A percentile compares a stretch with the other conserved stretches of the same genome.
Conservation (phyloP, 2,797 vertebrate genomes). For the Falco naumanni region DNA sequence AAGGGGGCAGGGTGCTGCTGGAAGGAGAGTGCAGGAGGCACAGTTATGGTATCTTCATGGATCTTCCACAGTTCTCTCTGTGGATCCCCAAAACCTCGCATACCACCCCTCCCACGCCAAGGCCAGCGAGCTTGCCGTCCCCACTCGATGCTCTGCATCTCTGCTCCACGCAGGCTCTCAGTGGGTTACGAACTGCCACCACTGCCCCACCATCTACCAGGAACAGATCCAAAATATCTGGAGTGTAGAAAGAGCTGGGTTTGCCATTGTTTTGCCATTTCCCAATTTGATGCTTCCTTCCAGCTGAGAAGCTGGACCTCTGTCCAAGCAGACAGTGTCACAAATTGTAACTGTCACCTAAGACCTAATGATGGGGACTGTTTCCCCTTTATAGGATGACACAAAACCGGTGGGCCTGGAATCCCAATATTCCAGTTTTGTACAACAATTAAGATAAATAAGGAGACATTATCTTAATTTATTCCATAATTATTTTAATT, state of each 20-base stretch:
- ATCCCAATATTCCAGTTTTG: constrained; percentile 14
- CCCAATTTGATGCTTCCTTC: not conserved
- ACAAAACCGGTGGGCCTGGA: not conserved
- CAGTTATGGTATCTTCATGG: rapidly evolving
- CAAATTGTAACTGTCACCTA: not conserved
- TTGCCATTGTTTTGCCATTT: not conserved
- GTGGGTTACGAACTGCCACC: not conserved
- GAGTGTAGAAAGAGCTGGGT: not conserved
- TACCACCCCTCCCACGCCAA: not conserved
- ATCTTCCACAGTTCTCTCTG: not conserved
- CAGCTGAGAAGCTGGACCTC: not conserved
- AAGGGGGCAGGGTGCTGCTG: not conserved
- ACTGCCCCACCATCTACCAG: not conserved
- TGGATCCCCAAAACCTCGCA: not conserved
- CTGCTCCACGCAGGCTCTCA: not conserved
- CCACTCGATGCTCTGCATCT: rapidly evolving
- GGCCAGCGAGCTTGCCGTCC: not conserved
- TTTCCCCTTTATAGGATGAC: not conserved
- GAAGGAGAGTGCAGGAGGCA: not conserved
- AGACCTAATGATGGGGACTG: not conserved
- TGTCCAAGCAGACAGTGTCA: not conserved
- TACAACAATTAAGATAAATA: not conserved
- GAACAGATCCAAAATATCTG: not conserved
- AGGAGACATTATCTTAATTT: constrained; percentile 31
- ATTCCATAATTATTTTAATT: constrained; percentile 50